Conservation (phyloP, 2,888 invertebrate species). For the Steromphala cineraria region DNA sequence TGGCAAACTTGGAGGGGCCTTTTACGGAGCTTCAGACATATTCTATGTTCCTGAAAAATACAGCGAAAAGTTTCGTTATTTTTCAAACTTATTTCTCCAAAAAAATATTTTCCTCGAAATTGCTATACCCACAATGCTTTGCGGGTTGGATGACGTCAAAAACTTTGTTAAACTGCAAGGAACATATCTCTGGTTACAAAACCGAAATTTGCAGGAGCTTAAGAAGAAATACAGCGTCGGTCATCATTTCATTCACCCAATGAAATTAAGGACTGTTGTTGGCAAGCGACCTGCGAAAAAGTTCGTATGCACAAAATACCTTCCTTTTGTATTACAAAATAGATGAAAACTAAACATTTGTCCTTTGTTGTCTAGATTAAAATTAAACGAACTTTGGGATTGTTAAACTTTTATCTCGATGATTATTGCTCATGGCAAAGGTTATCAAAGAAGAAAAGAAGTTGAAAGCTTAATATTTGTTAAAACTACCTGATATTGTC, state of each 20-base stretch:
- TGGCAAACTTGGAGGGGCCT: conserved; percentile 1
- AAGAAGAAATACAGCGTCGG: background rate
- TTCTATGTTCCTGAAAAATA: conserved; percentile 12
- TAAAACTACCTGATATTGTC: too few relatives aligned
- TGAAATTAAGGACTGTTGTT: background rate
- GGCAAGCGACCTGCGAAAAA: background rate
- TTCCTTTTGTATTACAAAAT: background rate
- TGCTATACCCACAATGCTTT: conserved; percentile 21
- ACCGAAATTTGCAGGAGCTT: background rate
- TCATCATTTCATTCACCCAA: conserved; percentile 1
- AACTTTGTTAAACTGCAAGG: conserved; percentile 19
- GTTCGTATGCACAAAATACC: conserved; percentile 9
- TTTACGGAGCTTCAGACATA: conserved; percentile 26
- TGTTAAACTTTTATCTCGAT: too few relatives aligned
- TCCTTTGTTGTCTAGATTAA: too few relatives aligned
- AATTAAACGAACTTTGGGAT: too few relatives aligned
- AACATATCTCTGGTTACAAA: conserved; percentile 14
- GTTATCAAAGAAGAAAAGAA: too few relatives aligned
- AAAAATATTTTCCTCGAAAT: conserved; percentile 18
- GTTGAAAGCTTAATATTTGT: too few relatives aligned
- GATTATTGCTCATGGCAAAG: too few relatives aligned
- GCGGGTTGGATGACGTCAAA: conserved; percentile 10
- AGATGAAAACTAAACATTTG: too few relatives aligned
- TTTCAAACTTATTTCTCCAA: background rate
- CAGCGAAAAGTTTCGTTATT: background rate